phyloP scores from a whole-genome alignment of 2,888 invertebrate species.

The Sinodicranocentrus sp. region DNA sequence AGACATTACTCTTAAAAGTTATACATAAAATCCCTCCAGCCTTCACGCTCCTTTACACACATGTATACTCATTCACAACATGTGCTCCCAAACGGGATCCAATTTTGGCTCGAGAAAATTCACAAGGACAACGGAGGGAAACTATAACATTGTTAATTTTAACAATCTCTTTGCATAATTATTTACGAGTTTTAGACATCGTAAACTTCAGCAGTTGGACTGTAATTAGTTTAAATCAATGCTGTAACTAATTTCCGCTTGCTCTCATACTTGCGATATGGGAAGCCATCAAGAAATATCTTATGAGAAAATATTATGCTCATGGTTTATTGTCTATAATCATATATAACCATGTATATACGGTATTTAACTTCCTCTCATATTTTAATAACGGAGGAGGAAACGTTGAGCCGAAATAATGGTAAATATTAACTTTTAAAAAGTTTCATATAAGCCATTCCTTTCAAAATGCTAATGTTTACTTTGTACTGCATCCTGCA shows the following conservation, averaged over 20 bases:
- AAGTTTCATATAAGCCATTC: constrained; percentile 18
- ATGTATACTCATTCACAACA: too few species aligned
- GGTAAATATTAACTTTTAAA: constrained; percentile 27
- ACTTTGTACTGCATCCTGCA: not conserved
- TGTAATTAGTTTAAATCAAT: constrained; percentile 68
- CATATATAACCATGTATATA: not conserved
- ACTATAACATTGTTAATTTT: constrained; percentile 43
- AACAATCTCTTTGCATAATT: constrained; percentile 40
- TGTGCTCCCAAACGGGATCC: not conserved
- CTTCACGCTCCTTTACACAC: too few species aligned
- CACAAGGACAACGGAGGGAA: constrained; percentile 27
- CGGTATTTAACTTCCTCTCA: not conserved
- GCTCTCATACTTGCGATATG: too few species aligned
- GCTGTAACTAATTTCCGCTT: constrained; percentile 49
- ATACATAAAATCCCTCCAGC: not conserved
- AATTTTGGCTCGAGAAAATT: too few species aligned
- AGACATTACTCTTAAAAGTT: not conserved
- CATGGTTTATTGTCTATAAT: not conserved
- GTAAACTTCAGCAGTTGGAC: constrained; percentile 33
- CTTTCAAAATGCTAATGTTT: not conserved
- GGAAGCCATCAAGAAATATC: too few species aligned
- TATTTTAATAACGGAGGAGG: too few species aligned
- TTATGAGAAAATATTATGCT: too few species aligned
- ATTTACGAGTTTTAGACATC: constrained; percentile 59
- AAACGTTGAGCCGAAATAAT: too few species aligned